Evolutionary conservation across 2,797 vertebrate genomes (phyloP).

Genomic region (Spea hammondii): DNA sequence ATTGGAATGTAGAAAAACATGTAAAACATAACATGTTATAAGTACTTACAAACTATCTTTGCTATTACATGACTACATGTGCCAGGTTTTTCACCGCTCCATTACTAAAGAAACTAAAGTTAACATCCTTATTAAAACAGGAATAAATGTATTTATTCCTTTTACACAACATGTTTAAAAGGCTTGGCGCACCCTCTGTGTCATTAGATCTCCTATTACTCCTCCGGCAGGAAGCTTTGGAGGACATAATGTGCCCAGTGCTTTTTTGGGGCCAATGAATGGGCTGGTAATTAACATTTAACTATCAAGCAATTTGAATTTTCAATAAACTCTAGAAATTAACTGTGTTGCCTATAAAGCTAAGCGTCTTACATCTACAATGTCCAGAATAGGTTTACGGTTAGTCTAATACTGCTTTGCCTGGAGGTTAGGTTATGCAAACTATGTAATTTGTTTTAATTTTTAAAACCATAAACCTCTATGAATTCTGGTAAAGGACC

Average conservation of each 20-base stretch:
- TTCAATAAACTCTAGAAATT: slow-evolving; percentile 36
- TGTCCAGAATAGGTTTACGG: not conserved
- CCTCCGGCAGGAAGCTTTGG: no score
- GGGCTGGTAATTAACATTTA: not conserved
- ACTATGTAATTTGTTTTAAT: slow-evolving; percentile 40
- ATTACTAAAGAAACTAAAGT: no score
- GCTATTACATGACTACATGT: no score
- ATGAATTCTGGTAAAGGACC: slow-evolving; percentile 6
- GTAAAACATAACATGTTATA: no score
- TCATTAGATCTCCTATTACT: no score
- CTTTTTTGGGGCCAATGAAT: not conserved
- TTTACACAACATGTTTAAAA: no score
- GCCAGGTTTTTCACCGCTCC: no score
- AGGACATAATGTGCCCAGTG: not conserved
- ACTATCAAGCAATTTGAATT: not conserved
- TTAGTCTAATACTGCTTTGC: slow-evolving; percentile 12
- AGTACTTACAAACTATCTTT: no score
- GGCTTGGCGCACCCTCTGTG: no score
- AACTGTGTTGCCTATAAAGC: slow-evolving; percentile 13
- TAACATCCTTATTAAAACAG: no score
- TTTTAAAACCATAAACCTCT: slow-evolving; percentile 39
- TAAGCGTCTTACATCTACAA: not conserved
- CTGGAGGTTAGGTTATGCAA: slow-evolving; percentile 19
- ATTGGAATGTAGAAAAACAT: no score
- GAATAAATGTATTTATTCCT: no score